Conservation (phyloP, 92 coral and sea anemone species). For the Palythoa grandis region DNA sequence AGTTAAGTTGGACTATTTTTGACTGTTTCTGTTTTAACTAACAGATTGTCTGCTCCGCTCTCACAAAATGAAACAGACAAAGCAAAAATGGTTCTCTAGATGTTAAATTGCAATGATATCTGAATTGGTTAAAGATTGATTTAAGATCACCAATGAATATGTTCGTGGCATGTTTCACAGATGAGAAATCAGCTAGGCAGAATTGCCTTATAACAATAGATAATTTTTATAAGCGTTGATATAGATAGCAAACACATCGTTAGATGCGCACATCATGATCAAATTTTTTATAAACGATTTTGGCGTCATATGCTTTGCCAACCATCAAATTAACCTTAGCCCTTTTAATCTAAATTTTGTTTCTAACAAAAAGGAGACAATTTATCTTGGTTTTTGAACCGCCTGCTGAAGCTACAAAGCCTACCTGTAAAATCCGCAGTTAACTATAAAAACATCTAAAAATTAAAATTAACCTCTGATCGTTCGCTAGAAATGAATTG, state of each 20-base stretch:
- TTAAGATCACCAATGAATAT: not conserved
- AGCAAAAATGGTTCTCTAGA: not conserved
- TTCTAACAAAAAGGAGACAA: not conserved
- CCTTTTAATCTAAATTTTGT: not conserved
- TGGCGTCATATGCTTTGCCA: not conserved
- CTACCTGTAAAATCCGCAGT: not conserved
- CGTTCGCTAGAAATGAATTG: not conserved
- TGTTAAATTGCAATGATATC: not conserved
- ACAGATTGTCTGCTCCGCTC: not conserved
- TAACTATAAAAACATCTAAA: not conserved
- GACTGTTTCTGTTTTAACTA: too few species aligned
- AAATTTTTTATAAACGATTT: not conserved
- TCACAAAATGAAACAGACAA: not conserved
- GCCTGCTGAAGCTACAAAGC: not conserved
- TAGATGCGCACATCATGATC: not conserved
- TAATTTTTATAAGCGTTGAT: not conserved
- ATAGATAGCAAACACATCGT: not conserved
- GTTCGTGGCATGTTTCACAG: not conserved
- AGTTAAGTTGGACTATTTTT: too few species aligned
- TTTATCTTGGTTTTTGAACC: not conserved
- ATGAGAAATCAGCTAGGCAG: too few species aligned
- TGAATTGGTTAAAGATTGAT: not conserved
- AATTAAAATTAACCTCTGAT: not conserved
- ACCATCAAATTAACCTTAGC: not conserved
- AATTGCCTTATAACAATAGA: not conserved